These are phyloP conservation scores for Urocynchramus pylzowi DNA, from an alignment of 2,113 vertebrate genomes.

Conservation along the genomic window DNA sequence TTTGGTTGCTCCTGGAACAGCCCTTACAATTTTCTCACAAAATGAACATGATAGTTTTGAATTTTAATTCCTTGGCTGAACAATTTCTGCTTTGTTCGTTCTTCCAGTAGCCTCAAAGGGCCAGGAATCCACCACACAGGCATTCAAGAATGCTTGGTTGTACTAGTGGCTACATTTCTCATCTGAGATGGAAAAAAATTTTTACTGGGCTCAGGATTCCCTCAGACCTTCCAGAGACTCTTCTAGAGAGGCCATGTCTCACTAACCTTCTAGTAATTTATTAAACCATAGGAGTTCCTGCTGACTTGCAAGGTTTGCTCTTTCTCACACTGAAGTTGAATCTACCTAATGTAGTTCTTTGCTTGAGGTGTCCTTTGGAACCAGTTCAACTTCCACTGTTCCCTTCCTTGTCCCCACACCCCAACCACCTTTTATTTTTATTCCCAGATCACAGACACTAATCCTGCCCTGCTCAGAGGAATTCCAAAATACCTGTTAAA, in stretches of 20 bases:
- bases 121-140: not conserved
- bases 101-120: not conserved
- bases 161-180: not conserved
- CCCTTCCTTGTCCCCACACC: not conserved
- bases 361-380: constrained; percentile 24
- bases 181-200: not conserved
- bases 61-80: not conserved
- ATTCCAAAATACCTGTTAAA: not conserved
- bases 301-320: not conserved
- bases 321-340: constrained; percentile 13
- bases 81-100: not conserved
- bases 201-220: not conserved
- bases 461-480: not conserved
- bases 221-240: not conserved
- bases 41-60: not conserved
- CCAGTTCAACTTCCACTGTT: not conserved
- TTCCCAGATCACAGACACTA: not conserved
- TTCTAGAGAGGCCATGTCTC: not conserved
- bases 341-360: not conserved
- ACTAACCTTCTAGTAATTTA: not conserved
- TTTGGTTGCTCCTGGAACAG: not conserved
- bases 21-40: not conserved
- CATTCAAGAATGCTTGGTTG: not conserved
- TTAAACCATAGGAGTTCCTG: not conserved
- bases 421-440: not conserved